Evolutionary conservation across 2,113 vertebrate species (phyloP).

Genomic region (Lagopus muta): DNA sequence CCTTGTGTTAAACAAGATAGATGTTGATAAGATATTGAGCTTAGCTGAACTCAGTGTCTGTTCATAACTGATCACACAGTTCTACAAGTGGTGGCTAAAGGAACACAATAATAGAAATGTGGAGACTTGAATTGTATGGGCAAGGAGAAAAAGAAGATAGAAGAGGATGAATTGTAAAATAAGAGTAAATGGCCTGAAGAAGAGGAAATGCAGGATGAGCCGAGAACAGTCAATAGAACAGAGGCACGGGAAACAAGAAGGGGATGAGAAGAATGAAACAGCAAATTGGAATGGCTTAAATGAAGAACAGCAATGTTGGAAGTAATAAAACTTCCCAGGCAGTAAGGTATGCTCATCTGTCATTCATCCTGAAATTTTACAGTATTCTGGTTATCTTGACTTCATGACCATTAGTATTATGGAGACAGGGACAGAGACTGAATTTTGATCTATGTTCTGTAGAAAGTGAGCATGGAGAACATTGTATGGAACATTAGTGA

Average conservation of each 20-base stretch:
- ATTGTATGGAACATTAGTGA: background rate
- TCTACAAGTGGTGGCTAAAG: background rate
- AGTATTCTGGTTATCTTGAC: background rate
- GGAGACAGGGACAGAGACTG: background rate
- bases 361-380: background rate
- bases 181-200: background rate
- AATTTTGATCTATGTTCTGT: background rate
- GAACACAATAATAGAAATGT: background rate
- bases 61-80: background rate
- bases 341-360: background rate
- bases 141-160: background rate
- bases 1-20: constrained; percentile 31
- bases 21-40: constrained; percentile 35
- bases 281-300: background rate
- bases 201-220: background rate
- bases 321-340: background rate
- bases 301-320: background rate
- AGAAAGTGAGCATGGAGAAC: background rate
- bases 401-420: background rate
- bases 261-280: background rate
- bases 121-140: background rate
- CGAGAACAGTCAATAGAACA: background rate
- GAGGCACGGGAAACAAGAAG: background rate
- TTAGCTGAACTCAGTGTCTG: constrained; percentile 25
- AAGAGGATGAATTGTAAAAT: background rate